These are phyloP conservation scores for Caenorhabditis sinica DNA, from an alignment of 2,888 invertebrate species.

Conservation along the genomic window DNA sequence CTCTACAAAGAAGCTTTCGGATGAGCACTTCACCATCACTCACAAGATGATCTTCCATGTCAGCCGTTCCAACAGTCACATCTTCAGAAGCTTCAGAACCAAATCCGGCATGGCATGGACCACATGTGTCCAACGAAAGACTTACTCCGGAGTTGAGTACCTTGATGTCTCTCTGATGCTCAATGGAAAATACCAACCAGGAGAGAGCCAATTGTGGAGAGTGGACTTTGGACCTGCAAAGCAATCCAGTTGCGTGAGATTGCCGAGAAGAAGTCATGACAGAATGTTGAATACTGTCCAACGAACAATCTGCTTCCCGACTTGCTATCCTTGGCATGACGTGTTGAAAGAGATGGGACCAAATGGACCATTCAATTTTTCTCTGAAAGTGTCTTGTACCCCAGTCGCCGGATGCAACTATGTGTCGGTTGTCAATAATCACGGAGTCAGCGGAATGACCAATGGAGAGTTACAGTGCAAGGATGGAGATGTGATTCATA, in stretches of 20 bases:
- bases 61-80: neutral
- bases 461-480: slow-evolving; percentile 1
- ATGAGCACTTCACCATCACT: neutral
- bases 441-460: slow-evolving; percentile 1
- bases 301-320: slow-evolving; percentile 33
- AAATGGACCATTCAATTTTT: slow-evolving; percentile 11
- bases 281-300: slow-evolving; percentile 30
- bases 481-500: neutral
- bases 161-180: slow-evolving; percentile 1
- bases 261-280: neutral
- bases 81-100: slow-evolving; percentile 4
- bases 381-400: neutral
- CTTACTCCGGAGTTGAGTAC: slow-evolving; percentile 4
- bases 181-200: neutral
- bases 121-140: neutral
- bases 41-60: neutral
- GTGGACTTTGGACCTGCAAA: slow-evolving; percentile 9
- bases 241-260: slow-evolving; percentile 3
- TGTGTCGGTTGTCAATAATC: neutral
- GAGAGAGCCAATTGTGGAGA: slow-evolving; percentile 19
- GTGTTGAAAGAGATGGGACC: slow-evolving; percentile 24
- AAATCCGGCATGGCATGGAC: slow-evolving; percentile 10
- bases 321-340: slow-evolving; percentile 19
- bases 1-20: neutral
- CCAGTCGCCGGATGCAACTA: slow-evolving; percentile 2